These are phyloP conservation scores for Anastrepha ludens DNA, from an alignment of 1,140 invertebrate species.

Conservation along the genomic window DNA sequence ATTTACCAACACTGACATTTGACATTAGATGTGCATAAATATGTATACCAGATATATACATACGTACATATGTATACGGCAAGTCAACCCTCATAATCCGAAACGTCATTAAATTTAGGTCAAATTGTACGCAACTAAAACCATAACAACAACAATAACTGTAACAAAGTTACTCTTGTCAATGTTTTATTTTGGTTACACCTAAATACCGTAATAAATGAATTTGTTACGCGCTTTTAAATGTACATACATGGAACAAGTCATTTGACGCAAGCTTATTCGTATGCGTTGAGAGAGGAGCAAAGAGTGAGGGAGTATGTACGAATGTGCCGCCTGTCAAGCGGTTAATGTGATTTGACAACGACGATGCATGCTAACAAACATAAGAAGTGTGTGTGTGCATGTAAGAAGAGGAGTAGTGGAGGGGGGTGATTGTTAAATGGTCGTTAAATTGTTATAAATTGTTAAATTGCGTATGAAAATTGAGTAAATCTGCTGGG, in stretches of 20 bases:
- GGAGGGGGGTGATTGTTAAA: neutral
- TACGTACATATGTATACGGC: neutral
- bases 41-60: neutral
- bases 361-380: slow-evolving; percentile 25
- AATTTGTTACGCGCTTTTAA: slow-evolving; percentile 51
- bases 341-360: slow-evolving; percentile 42
- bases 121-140: slow-evolving; percentile 3
- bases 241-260: slow-evolving; percentile 13
- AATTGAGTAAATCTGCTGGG: slow-evolving; percentile 23
- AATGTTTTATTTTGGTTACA: slow-evolving; percentile 49
- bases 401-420: neutral
- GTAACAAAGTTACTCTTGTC: neutral
- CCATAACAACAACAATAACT: neutral
- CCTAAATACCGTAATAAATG: slow-evolving; percentile 49
- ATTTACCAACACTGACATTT: slow-evolving; percentile 46
- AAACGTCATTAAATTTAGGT: slow-evolving; percentile 48
- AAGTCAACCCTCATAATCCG: slow-evolving; percentile 15
- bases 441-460: slow-evolving; percentile 50
- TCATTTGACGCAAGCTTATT: slow-evolving; percentile 33
- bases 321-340: slow-evolving; percentile 1
- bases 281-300: neutral
- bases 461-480: slow-evolving; percentile 46
- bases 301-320: slow-evolving; percentile 2
- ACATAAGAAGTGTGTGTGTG: neutral
- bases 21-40: neutral